Conservation (phyloP, 2,888 invertebrate species). For the Nymphalis urticae region DNA sequence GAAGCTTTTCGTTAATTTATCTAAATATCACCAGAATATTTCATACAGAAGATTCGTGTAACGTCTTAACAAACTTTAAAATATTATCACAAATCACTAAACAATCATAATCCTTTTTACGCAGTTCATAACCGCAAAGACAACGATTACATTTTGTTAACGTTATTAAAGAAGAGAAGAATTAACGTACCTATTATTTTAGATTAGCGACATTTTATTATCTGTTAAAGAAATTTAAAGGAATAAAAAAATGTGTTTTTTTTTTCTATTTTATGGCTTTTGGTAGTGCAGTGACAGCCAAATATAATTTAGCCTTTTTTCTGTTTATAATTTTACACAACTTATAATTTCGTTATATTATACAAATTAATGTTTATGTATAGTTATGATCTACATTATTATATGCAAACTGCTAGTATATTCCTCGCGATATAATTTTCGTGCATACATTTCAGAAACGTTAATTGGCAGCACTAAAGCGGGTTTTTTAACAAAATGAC, state of each 20-base stretch:
- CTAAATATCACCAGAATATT: background rate
- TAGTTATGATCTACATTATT: background rate
- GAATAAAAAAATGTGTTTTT: no score
- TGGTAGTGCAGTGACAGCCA: no score
- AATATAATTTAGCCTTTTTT: no score
- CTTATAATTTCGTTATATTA: no score
- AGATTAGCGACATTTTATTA: no score
- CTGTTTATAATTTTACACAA: no score
- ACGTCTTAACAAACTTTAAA: background rate
- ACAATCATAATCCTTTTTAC: background rate
- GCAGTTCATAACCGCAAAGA: background rate
- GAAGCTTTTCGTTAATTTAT: slow-evolving; percentile 17
- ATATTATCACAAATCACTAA: slow-evolving; percentile 8
- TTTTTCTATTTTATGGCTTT: no score
- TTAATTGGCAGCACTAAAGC: background rate
- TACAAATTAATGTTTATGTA: no score
- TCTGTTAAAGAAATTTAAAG: no score
- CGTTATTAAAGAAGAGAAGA: background rate
- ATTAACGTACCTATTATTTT: no score
- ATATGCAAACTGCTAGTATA: slow-evolving; percentile 2
- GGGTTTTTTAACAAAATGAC: background rate
- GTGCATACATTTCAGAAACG: background rate
- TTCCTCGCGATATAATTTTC: background rate
- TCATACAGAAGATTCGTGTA: background rate
- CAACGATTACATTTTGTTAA: background rate